These are phyloP conservation scores for Littorina saxatilis DNA, from an alignment of 1,140 invertebrate genomes.

Conservation along the genomic window DNA sequence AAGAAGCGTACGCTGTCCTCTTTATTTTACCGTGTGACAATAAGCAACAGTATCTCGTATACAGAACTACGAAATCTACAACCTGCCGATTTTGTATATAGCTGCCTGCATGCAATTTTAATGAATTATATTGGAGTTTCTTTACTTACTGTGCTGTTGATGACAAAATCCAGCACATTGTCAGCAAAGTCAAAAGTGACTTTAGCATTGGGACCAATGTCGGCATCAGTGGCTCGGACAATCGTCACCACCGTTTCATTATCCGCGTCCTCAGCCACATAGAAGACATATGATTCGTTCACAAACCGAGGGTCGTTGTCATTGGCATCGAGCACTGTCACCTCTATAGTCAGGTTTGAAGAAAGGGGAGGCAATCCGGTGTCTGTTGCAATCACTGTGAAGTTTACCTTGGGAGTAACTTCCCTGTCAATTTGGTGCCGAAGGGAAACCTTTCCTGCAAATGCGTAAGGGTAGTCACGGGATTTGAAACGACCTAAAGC, in stretches of 20 bases:
- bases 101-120: too few species aligned
- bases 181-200: slow-evolving; percentile 44
- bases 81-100: too few species aligned
- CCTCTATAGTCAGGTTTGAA: slow-evolving; percentile 53
- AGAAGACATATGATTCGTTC: slow-evolving; percentile 30
- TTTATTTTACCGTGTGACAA: too few species aligned
- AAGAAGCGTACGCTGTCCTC: too few species aligned
- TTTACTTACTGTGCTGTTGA: slow-evolving; percentile 28
- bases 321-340: slow-evolving; percentile 63
- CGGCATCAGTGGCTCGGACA: slow-evolving; percentile 90
- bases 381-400: slow-evolving; percentile 57
- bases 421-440: slow-evolving; percentile 57
- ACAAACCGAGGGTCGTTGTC: slow-evolving; percentile 65
- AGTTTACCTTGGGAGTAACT: slow-evolving; percentile 27
- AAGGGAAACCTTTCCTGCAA: slow-evolving; percentile 53
- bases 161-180: slow-evolving; percentile 33
- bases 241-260: slow-evolving; percentile 83
- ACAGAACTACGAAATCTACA: too few species aligned
- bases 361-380: slow-evolving; percentile 47
- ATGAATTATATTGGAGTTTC: too few species aligned
- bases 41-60: too few species aligned
- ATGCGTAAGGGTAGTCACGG: too few species aligned
- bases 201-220: slow-evolving; percentile 79
- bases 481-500: too few species aligned
- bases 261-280: slow-evolving; percentile 83